These are phyloP conservation scores for Heteractis magnifica DNA, from an alignment of 92 coral and sea anemone genomes.

Conservation along the genomic window DNA sequence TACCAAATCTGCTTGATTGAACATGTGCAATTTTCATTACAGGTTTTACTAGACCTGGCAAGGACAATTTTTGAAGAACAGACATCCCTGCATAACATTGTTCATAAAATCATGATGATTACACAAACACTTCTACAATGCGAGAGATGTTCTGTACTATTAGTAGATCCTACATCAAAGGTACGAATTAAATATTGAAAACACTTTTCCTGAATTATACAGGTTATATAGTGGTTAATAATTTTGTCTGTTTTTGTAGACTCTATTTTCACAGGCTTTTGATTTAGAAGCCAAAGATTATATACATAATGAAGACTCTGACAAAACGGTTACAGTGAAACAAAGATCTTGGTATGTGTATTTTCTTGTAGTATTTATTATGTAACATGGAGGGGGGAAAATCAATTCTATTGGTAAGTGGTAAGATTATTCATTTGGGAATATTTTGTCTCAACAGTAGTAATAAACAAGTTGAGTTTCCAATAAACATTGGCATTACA, in stretches of 20 bases:
- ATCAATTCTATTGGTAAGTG: not conserved
- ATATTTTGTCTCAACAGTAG: constrained; percentile 56
- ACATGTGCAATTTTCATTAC: not conserved
- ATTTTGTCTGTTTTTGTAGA: constrained; percentile 40
- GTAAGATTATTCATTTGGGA: not conserved
- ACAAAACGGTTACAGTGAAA: constrained; percentile 73
- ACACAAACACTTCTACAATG: constrained; percentile 96
- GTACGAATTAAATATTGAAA: constrained; percentile 38
- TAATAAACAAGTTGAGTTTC: constrained; percentile 89
- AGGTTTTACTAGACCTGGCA: constrained; percentile 98
- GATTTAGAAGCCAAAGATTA: constrained; percentile 96
- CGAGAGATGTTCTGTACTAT: constrained; percentile 95
- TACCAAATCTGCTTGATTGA: not conserved
- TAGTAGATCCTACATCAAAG: constrained; percentile 96
- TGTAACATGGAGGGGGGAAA: too few relatives aligned
- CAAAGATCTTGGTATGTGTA: constrained; percentile 80
- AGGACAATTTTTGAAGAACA: constrained; percentile 99
- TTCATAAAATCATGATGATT: constrained; percentile 99
- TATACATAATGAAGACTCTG: constrained; percentile 84
- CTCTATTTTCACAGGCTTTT: constrained; percentile 91
- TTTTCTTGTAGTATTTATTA: not conserved
- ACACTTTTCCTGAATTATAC: not conserved
- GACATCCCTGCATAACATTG: constrained; percentile 92
- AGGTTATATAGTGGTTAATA: not conserved
- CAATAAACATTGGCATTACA: constrained; percentile 95